A percentile compares a stretch with the other conserved stretches of the same genome.
These are phyloP conservation scores for Telmatochromis sp. DNA, from an alignment of 2,113 vertebrate genomes.

Conservation along the genomic window DNA sequence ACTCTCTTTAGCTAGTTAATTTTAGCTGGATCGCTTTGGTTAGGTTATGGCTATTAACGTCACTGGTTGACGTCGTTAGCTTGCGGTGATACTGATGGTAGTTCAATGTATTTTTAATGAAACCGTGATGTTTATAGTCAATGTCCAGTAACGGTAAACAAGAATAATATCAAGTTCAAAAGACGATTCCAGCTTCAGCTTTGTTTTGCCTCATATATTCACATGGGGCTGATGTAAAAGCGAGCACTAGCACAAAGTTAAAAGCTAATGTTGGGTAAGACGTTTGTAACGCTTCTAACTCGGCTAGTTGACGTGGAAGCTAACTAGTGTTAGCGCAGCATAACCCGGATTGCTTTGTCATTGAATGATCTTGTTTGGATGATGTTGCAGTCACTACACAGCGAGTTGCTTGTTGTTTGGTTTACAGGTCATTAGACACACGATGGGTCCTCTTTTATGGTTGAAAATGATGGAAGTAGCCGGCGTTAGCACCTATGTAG, in stretches of 20 bases:
- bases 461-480: neutral
- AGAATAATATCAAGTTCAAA: neutral
- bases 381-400: neutral
- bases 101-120: neutral
- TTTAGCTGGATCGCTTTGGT: constrained; percentile 18
- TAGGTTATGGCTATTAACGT: constrained; percentile 18
- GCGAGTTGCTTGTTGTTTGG: neutral
- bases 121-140: neutral
- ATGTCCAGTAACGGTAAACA: neutral
- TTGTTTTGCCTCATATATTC: neutral
- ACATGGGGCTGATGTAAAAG: neutral
- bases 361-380: neutral
- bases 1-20: neutral
- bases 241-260: neutral
- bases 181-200: neutral
- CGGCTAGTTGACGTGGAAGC: neutral
- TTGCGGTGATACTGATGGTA: constrained; percentile 13
- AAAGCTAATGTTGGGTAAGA: neutral
- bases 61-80: constrained; percentile 56
- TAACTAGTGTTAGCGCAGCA: neutral
- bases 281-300: neutral
- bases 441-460: rapidly evolving
- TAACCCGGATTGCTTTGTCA: neutral
- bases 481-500: neutral
- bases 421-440: neutral